Evolutionary conservation across 2,797 vertebrate genomes (phyloP).

Genomic region (Morelia viridis): DNA sequence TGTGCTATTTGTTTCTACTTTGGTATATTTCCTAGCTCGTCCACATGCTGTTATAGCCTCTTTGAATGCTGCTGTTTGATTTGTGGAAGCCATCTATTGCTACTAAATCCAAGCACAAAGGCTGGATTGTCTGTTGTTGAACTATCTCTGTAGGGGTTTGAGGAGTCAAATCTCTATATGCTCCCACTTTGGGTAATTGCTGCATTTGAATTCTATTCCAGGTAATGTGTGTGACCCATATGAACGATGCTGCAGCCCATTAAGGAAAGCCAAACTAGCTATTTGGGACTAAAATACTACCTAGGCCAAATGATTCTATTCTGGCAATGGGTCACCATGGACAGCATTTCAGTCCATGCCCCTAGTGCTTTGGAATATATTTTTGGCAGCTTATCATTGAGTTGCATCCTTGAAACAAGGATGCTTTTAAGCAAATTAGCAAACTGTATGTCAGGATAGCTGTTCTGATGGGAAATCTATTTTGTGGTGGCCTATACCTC

Average conservation of each 20-base stretch:
- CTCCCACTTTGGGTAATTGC: fast-evolving
- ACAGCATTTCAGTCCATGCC: background rate
- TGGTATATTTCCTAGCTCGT: background rate
- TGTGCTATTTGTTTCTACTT: background rate
- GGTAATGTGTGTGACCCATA: fast-evolving
- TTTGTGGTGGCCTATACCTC: constrained; percentile 2
- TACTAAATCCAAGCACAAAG: constrained; percentile 28
- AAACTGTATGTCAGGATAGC: background rate
- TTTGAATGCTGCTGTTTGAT: constrained; percentile 8
- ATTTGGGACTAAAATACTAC: background rate
- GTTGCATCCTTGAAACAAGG: background rate
- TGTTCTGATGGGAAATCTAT: constrained; percentile 17
- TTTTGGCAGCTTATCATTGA: background rate
- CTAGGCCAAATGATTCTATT: background rate
- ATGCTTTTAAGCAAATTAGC: background rate
- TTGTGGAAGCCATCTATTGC: constrained; percentile 31
- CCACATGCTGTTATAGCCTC: background rate
- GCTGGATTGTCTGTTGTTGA: constrained; percentile 31
- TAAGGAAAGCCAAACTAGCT: background rate
- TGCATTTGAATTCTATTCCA: background rate
- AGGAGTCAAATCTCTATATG: constrained; percentile 18
- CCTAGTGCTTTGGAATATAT: background rate
- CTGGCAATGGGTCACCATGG: background rate
- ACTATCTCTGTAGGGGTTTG: background rate
- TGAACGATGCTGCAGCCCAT: background rate